Percentiles rank a stretch among this genome's conserved stretches.
These are phyloP conservation scores for Colostygia pectinataria DNA, from an alignment of 2,888 invertebrate species.

Conservation along the genomic window DNA sequence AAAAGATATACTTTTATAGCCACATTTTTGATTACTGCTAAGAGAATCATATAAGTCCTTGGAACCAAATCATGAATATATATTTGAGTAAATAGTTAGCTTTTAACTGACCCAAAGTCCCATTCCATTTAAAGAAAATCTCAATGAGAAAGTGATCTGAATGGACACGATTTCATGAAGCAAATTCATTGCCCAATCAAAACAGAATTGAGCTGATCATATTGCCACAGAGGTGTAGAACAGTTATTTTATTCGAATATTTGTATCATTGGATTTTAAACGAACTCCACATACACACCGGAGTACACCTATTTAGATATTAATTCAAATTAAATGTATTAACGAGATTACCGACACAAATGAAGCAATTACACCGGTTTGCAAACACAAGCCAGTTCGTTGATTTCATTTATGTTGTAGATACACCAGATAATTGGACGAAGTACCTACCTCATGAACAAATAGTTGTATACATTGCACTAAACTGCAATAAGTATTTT, in stretches of 20 bases:
- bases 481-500: too few species aligned
- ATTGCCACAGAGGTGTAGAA: slow-evolving; percentile 29
- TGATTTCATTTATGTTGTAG: slow-evolving; percentile 41
- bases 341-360: slow-evolving; percentile 49
- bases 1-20: too few species aligned
- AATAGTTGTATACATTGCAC: slow-evolving; percentile 3
- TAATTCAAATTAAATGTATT: slow-evolving; percentile 58
- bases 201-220: slow-evolving; percentile 23
- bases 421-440: slow-evolving; percentile 28
- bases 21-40: too few species aligned
- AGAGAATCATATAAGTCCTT: too few species aligned
- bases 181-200: slow-evolving; percentile 31
- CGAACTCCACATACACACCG: slow-evolving; percentile 38
- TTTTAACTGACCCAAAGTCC: too few species aligned
- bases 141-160: neutral
- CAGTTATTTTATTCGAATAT: slow-evolving; percentile 41
- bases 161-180: slow-evolving; percentile 22
- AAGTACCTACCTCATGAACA: slow-evolving; percentile 5
- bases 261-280: slow-evolving; percentile 55
- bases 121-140: slow-evolving; percentile 4
- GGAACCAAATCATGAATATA: too few species aligned
- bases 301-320: slow-evolving; percentile 53
- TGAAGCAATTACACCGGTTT: slow-evolving; percentile 54
- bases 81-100: too few species aligned
- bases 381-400: slow-evolving; percentile 46